A percentile compares a stretch with the other conserved stretches of the same genome.
Evolutionary conservation across 2,797 vertebrate species (phyloP).

Genomic region (Premnoplex brunnescens): DNA sequence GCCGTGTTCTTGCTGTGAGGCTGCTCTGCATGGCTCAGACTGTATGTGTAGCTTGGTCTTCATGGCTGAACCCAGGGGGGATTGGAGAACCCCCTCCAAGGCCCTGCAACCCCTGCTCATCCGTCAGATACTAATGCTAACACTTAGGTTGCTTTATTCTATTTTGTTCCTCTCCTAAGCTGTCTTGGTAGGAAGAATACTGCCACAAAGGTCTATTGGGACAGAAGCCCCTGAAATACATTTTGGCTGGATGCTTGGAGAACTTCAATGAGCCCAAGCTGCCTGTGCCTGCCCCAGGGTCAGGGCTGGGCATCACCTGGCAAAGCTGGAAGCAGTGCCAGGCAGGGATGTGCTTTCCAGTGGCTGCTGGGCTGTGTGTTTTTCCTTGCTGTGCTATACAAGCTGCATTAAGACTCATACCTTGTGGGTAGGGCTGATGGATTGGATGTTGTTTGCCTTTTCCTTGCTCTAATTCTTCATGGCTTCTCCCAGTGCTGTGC

Average conservation of each 20-base stretch:
- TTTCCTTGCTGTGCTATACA: neutral
- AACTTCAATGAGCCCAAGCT: neutral
- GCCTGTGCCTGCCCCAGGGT: neutral
- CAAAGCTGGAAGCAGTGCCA: neutral
- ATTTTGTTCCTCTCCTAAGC: neutral
- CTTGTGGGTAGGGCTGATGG: neutral
- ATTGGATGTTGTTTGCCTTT: neutral
- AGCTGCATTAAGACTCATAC: neutral
- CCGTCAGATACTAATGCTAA: neutral
- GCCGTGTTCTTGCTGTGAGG: neutral
- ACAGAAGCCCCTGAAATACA: neutral
- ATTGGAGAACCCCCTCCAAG: too few relatives aligned
- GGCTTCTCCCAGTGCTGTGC: neutral
- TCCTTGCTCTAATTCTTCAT: neutral
- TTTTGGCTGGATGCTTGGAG: neutral
- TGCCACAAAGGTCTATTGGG: neutral
- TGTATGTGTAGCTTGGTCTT: neutral
- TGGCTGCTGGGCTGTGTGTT: neutral
- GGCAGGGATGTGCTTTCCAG: neutral
- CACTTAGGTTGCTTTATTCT: neutral
- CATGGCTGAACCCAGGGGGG: neutral
- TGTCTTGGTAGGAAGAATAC: neutral
- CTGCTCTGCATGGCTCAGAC: accelerated
- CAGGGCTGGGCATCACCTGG: neutral
- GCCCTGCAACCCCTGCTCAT: neutral